Base-by-base conservation (phyloP, 2,888 invertebrate species). In the Neelides folsomi region DNA sequence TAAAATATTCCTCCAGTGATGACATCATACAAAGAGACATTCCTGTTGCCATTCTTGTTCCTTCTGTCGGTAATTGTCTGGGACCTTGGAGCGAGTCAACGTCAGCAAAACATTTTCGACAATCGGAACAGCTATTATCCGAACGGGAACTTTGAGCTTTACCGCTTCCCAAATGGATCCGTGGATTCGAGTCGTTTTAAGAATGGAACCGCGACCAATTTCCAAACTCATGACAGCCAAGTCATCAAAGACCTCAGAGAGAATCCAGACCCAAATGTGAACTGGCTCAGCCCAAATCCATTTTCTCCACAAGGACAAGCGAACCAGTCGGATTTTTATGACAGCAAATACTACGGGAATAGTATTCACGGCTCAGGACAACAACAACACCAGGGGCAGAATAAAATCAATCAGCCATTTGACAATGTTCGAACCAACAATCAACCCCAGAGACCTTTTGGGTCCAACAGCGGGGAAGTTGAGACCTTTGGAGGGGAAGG, bases 261-360 rank as follows among this genome's bases (percentile, higher is more conserved):
- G 5, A 47, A 51, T 27, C 59, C 57, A 3, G 54, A 59, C 19
- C 35, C 20, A 1, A 51, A 56, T 3, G 43, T 59, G 1, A 59
- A 59, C 45, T 59, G 56, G 56, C 41, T 57, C 12, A 54, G 53
- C 45, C 59, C 59, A 9, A 57, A 59, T 49, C 59, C 59, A 1
- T 59, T 53, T 49, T 57, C 56, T 9, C 15, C 38, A 5, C 15
- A 38, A 13, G 38, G 15, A 13, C 38, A 38, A 38, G n/a, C 38
- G n/a, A 38, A 38, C 15, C 3, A 38, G n/a, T 15, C 38, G 15
- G n/a, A 38, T 38, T 38, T 15, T 38, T n/a, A 15, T 9, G n/a
- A n/a, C 15, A 13, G 13, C n/a, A n/a, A 38, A 9, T 38, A 38
- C 8, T 38, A 13, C 15, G 13, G 5, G n/a, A 38, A 38, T 9